A percentile compares a stretch with the other conserved stretches of the same genome.
Conservation (phyloP, 2,888 invertebrate genomes). For the Scaptodrosophila latifasciaeformis region DNA sequence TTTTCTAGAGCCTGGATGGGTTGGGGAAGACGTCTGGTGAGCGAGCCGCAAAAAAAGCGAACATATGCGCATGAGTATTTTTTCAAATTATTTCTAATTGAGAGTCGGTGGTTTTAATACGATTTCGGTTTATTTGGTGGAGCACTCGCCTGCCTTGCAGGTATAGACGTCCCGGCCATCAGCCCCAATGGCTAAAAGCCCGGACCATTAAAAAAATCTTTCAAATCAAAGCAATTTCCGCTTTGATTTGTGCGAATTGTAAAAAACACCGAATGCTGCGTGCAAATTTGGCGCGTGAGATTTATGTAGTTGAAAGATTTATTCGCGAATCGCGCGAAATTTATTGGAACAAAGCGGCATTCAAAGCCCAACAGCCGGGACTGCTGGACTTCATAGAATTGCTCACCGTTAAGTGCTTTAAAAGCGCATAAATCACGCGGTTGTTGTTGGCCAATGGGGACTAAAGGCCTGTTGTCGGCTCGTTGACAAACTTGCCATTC, state of each 20-base stretch:
- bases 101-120: too few relatives aligned
- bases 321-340: slow-evolving; percentile 51
- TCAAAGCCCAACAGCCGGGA: neutral
- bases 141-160: slow-evolving; percentile 26
- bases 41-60: slow-evolving; percentile 37
- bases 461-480: slow-evolving; percentile 32
- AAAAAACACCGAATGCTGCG: slow-evolving; percentile 28
- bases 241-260: slow-evolving; percentile 70
- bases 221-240: slow-evolving; percentile 72
- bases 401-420: slow-evolving; percentile 67
- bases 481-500: slow-evolving; percentile 60
- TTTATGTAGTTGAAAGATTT: slow-evolving; percentile 74
- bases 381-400: slow-evolving; percentile 62
- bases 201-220: slow-evolving; percentile 45
- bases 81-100: slow-evolving; percentile 64
- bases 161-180: slow-evolving; percentile 51
- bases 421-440: slow-evolving; percentile 70
- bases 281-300: slow-evolving; percentile 67
- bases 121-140: slow-evolving; percentile 9
- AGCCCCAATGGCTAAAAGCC: slow-evolving; percentile 7
- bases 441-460: slow-evolving; percentile 35
- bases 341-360: slow-evolving; percentile 46
- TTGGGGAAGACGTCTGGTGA: slow-evolving; percentile 21
- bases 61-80: slow-evolving; percentile 59
- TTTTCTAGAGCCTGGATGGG: slow-evolving; percentile 19